A percentile compares a stretch with the other conserved stretches of the same genome.
Conservation (phyloP, 2,888 invertebrate genomes). For the Cremastinae sp. region DNA sequence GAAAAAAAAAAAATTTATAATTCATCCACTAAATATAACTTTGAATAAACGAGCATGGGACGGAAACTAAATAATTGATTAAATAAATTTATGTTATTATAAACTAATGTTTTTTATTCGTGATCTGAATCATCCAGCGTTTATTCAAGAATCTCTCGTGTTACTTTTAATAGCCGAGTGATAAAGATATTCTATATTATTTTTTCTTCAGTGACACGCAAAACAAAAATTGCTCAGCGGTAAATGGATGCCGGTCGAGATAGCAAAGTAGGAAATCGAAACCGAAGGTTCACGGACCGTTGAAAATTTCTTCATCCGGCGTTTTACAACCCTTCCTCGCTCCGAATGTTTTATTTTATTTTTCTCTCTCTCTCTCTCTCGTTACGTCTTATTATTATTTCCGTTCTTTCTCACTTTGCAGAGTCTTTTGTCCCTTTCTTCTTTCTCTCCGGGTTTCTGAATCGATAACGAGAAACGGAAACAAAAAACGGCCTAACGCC, state of each 20-base stretch:
- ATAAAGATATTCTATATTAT: too few species aligned
- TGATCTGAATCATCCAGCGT: too few species aligned
- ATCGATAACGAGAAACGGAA: conserved; percentile 53
- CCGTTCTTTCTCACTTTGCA: conserved; percentile 21
- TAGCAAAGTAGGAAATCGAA: conserved; percentile 34
- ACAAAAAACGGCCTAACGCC: conserved; percentile 34
- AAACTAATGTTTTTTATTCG: too few species aligned
- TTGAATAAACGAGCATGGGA: too few species aligned
- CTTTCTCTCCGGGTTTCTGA: not conserved
- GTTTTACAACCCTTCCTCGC: conserved; percentile 59
- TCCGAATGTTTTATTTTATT: conserved; percentile 30
- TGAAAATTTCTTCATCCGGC: conserved; percentile 55
- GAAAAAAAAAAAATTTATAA: too few species aligned
- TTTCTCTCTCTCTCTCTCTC: too few species aligned
- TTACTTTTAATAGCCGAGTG: too few species aligned
- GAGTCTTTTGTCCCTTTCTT: conserved; percentile 4
- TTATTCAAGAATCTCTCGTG: too few species aligned
- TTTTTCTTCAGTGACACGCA: too few species aligned
- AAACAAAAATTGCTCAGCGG: not conserved
- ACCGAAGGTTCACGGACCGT: conserved; percentile 40
- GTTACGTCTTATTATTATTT: conserved; percentile 3
- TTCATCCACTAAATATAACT: too few species aligned
- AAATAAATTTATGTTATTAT: too few species aligned
- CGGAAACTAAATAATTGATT: too few species aligned
- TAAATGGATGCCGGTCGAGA: not conserved